Base-by-base conservation (phyloP, 2,113 vertebrate species). In the Barbus barbus region DNA sequence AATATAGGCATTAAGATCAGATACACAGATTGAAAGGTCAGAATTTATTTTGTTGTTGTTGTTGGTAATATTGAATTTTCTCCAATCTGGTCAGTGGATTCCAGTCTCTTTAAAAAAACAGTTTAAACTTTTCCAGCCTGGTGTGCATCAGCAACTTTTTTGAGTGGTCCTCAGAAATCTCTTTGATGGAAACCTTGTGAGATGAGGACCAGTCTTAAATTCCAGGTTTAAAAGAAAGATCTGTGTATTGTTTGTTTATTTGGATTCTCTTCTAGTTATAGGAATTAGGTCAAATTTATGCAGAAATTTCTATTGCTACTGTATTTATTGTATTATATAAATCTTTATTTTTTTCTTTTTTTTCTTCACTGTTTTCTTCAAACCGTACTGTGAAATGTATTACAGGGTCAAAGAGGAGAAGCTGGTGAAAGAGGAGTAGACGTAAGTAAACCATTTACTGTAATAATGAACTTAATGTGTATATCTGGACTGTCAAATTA, bases 331-430 rank as follows among this genome's bases (percentile, higher is more conserved):
- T 61, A 11, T 61, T 26, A 24, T 38, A 56, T 2, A 36, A 36
- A 36, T 4, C 33, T 36, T 36, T 33, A 2, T 33, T 36, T 36
- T 3, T 36, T 4, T 3, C 3, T 36, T 3, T 36, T 36, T 3
- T 36, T 36, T 36, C 33, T 36, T 36, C 5, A 36, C 44, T 1
- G 16, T 85, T 33, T 58, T 83, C 12, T 84, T 86, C 84, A 69
- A 26, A 36, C 20, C 33, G 0, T 16, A 24, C 26, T n/a, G 9
- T 65, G 16, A 63, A 63, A 44, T 61, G 36, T 79, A 22, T 67
- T n/a, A 78, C 84, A 94, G 94, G 94, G 93, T 41, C 91, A 94
- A 89, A 89, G 83, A 41, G 94, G 94, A 87, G 86, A 80, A 73
- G 1, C 72, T 41, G 94, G 93, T 36, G 91, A 93, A 88, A 89